These are phyloP conservation scores for Diachrysia chrysitis DNA, from an alignment of 2,888 invertebrate genomes.

Conservation along the genomic window DNA sequence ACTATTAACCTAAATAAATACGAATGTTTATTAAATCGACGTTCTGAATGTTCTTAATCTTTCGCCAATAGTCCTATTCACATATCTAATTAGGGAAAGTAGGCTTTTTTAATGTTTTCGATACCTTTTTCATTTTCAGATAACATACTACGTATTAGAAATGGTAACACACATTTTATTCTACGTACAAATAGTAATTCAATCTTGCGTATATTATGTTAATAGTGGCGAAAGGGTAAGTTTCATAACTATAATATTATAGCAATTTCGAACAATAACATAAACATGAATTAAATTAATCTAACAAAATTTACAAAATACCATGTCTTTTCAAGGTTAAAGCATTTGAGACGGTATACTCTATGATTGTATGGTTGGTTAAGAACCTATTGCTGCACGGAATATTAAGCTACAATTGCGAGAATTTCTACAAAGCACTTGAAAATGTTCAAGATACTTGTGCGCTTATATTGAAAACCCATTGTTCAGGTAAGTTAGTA, in stretches of 20 bases:
- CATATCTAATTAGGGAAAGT: too few species aligned
- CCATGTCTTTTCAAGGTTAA: neutral
- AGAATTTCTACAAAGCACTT: conserved; percentile 31
- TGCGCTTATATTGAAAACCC: conserved; percentile 13
- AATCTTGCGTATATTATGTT: neutral
- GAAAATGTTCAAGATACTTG: conserved; percentile 29
- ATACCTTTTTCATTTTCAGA: conserved; percentile 18
- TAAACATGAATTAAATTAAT: too few species aligned
- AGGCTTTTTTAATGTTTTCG: too few species aligned
- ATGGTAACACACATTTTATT: conserved; percentile 13
- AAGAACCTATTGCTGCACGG: conserved; percentile 13
- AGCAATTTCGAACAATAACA: neutral
- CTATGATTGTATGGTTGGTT: conserved; percentile 6
- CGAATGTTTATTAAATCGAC: too few species aligned
- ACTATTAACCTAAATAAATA: neutral
- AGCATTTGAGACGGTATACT: neutral
- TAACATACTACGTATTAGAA: conserved; percentile 19
- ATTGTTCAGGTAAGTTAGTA: conserved; percentile 17
- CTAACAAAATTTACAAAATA: conserved; percentile 3
- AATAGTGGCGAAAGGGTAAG: neutral
- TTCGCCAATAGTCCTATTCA: too few species aligned
- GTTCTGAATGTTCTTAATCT: too few species aligned
- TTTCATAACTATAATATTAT: neutral
- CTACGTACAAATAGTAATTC: conserved; percentile 6
- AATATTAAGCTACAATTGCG: conserved; percentile 10